Evolutionary conservation across 2,888 invertebrate genomes (phyloP).

Genomic region (Willowsia nigromaculata): DNA sequence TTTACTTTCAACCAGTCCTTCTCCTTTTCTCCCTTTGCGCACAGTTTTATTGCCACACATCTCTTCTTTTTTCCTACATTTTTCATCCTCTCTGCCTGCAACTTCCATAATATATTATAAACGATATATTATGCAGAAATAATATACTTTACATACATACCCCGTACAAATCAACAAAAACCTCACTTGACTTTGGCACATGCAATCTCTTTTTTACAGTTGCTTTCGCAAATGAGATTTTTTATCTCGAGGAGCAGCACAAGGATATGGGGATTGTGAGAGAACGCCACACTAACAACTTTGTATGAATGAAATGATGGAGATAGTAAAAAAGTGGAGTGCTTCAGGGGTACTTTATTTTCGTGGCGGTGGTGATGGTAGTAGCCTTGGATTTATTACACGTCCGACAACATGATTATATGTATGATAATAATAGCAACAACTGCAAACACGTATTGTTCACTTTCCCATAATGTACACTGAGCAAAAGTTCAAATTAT

Average conservation of each 20-base stretch:
- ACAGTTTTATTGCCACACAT: conserved; percentile 3
- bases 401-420: neutral
- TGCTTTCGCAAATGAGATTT: neutral
- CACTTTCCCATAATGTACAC: neutral
- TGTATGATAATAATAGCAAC: conserved; percentile 11
- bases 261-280: neutral
- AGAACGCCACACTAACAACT: neutral
- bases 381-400: conserved; percentile 28
- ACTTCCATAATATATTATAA: conserved; percentile 14
- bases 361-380: neutral
- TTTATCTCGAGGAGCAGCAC: neutral
- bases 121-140: conserved; percentile 17
- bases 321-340: conserved; percentile 18
- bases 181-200: neutral
- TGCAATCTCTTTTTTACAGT: neutral
- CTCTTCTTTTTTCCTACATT: neutral
- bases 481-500: neutral
- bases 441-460: neutral
- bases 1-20: conserved; percentile 9
- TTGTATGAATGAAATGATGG: conserved; percentile 33
- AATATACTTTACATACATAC: neutral
- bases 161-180: conserved; percentile 20
- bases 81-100: neutral
- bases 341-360: conserved; percentile 12
- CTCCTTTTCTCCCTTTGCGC: neutral